Evolutionary conservation across 2,888 invertebrate genomes (phyloP).

Genomic region (Ormyrus pomaceus): DNA sequence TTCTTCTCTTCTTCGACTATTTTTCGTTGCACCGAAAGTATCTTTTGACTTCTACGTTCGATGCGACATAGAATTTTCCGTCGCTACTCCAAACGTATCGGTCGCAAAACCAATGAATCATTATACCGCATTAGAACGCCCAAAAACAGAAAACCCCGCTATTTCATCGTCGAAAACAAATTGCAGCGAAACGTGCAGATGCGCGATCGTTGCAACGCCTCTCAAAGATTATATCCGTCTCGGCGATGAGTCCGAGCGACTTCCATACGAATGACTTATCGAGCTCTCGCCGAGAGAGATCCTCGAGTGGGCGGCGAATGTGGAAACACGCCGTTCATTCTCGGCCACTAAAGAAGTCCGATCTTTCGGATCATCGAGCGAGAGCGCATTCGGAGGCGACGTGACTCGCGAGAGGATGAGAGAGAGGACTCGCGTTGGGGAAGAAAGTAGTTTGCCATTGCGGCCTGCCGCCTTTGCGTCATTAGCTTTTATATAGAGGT

Average conservation of each 20-base stretch:
- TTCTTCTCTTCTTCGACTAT: too few relatives aligned
- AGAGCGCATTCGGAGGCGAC: background rate
- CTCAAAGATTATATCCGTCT: constrained; percentile 13
- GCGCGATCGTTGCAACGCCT: background rate
- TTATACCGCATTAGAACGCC: background rate
- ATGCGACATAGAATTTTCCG: too few relatives aligned
- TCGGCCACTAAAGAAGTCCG: background rate
- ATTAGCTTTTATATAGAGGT: too few relatives aligned
- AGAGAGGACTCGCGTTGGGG: too few relatives aligned
- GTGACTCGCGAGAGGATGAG: constrained; percentile 11
- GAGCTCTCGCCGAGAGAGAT: constrained; percentile 8
- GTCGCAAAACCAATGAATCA: background rate
- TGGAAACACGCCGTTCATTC: background rate
- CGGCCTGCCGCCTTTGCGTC: too few relatives aligned
- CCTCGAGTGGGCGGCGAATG: constrained; percentile 20
- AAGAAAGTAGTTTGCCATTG: too few relatives aligned
- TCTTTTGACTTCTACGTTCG: too few relatives aligned
- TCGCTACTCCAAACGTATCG: too few relatives aligned
- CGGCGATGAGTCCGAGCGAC: background rate
- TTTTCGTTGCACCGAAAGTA: too few relatives aligned
- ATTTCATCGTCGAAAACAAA: too few relatives aligned
- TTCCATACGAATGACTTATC: constrained; percentile 10
- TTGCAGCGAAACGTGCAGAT: too few relatives aligned
- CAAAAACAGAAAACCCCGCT: too few relatives aligned
- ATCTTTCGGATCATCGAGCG: background rate